phyloP scores from a whole-genome alignment of 2,888 invertebrate genomes.

The Pollenia griseotomentosa region DNA sequence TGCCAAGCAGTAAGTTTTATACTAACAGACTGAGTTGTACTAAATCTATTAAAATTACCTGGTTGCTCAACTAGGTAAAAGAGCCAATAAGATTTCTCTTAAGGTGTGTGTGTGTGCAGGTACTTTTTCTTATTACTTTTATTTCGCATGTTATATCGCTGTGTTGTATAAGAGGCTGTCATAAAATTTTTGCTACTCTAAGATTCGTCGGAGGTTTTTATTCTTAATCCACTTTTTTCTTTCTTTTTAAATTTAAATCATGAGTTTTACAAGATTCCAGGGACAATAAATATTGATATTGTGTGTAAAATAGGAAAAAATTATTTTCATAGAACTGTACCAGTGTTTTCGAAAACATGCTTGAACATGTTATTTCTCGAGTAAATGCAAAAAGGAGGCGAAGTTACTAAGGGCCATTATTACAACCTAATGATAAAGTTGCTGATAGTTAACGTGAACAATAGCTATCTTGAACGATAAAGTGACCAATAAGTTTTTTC shows the following conservation, averaged over 20 bases:
- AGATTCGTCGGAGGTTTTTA: not conserved
- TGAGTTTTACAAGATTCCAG: not conserved
- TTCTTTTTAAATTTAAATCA: not conserved
- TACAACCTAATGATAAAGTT: too few species aligned
- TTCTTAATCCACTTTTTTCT: not conserved
- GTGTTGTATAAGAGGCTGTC: not conserved
- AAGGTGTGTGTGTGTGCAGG: too few species aligned
- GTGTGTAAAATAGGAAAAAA: not conserved
- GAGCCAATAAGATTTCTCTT: too few species aligned
- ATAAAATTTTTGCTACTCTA: not conserved
- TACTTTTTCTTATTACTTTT: too few species aligned
- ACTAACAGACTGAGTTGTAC: not conserved
- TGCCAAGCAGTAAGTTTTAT: conserved; percentile 11
- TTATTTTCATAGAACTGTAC: not conserved
- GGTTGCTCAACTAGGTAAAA: not conserved
- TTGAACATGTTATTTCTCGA: too few species aligned
- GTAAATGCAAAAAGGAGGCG: too few species aligned
- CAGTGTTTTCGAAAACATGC: not conserved
- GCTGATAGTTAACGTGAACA: too few species aligned
- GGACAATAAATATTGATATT: not conserved
- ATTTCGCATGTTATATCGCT: too few species aligned
- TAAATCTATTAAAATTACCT: not conserved
- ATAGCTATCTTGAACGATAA: too few species aligned
- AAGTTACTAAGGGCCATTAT: too few species aligned
- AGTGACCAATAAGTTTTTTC: too few species aligned